Evolutionary conservation across 2,113 vertebrate species (phyloP).

Genomic region (Nibea albiflora): DNA sequence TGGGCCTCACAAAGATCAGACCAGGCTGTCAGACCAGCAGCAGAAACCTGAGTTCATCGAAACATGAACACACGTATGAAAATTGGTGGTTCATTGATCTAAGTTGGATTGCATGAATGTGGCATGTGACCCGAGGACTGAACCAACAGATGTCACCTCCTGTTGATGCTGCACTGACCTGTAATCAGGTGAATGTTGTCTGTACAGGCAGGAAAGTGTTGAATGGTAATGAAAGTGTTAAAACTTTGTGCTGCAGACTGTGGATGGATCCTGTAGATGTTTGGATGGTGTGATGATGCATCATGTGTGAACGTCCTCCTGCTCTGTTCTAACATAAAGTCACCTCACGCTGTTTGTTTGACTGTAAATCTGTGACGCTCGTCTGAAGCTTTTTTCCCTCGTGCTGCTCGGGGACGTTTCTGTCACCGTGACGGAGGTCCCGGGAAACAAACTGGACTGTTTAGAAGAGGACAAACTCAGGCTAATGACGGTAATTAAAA

Average conservation of each 20-base stretch:
- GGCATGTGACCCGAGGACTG: background rate
- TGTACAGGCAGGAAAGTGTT: too few species aligned
- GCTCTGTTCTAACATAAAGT: background rate
- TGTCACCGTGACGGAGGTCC: slow-evolving; percentile 39
- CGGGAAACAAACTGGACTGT: slow-evolving; percentile 55
- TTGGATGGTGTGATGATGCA: too few species aligned
- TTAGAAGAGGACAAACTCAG: slow-evolving; percentile 77
- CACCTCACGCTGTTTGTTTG: background rate
- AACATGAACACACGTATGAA: background rate
- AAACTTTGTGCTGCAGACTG: too few species aligned
- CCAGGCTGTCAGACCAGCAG: background rate
- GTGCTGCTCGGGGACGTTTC: slow-evolving; percentile 16
- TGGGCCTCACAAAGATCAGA: background rate
- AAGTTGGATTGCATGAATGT: background rate
- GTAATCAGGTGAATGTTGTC: too few species aligned
- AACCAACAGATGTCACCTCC: too few species aligned
- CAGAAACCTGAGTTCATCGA: too few species aligned
- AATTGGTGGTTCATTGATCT: background rate
- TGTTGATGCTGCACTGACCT: too few species aligned
- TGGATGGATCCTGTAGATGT: too few species aligned
- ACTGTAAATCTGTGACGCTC: background rate
- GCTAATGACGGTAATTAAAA: slow-evolving; percentile 80
- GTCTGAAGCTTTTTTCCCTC: background rate
- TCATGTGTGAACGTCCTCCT: background rate
- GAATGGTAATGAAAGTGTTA: too few species aligned